A percentile compares a stretch with the other conserved stretches of the same genome.
phyloP scores from a whole-genome alignment of 2,797 vertebrate species.

The Acipenser transmontanus region DNA sequence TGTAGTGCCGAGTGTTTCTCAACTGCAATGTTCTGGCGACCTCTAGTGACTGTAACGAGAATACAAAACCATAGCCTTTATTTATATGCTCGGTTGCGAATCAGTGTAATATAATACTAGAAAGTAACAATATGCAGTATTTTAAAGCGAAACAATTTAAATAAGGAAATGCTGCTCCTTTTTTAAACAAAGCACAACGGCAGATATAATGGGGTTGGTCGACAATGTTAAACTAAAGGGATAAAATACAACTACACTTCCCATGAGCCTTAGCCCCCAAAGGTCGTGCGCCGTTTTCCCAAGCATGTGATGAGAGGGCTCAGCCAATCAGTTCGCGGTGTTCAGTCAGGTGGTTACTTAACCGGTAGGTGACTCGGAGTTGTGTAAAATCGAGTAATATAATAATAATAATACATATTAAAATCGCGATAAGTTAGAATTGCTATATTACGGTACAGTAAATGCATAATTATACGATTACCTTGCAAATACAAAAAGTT shows the following conservation, averaged over 20 bases:
- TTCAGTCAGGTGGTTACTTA: slow-evolving; percentile 20
- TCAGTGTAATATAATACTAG: too few species aligned
- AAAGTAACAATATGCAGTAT: neutral
- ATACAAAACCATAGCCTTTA: neutral
- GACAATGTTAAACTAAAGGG: neutral
- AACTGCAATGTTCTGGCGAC: too few species aligned
- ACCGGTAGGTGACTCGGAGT: slow-evolving; percentile 20
- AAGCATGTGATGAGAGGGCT: neutral
- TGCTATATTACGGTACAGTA: slow-evolving; percentile 14
- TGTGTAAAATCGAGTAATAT: neutral
- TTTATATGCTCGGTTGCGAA: too few species aligned
- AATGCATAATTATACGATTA: slow-evolving; percentile 7
- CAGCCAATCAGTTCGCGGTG: slow-evolving; percentile 25
- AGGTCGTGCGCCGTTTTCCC: neutral
- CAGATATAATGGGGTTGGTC: neutral
- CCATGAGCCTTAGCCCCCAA: slow-evolving; percentile 11
- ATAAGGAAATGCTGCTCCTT: neutral
- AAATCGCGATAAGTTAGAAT: neutral
- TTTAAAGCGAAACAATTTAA: neutral
- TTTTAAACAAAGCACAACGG: neutral
- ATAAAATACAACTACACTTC: slow-evolving; percentile 21
- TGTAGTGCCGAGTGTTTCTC: too few species aligned
- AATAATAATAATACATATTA: neutral
- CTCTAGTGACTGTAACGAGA: too few species aligned
- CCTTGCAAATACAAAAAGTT: too few species aligned